Evolutionary conservation across 1,140 invertebrate genomes (phyloP).

Genomic region (Heliconius eleuchia): DNA sequence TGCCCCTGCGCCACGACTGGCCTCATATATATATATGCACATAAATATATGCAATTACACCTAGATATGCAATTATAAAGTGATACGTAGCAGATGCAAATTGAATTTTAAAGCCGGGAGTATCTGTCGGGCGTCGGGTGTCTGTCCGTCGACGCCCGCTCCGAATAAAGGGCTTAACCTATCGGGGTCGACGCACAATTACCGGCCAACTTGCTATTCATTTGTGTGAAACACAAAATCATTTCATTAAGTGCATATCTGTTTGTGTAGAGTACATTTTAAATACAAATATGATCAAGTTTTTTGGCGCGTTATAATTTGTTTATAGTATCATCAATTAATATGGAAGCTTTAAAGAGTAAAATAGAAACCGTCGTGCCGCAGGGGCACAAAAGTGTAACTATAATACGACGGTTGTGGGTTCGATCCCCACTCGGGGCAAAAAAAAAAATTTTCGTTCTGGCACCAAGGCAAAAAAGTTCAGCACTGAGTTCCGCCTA

Average conservation of each 20-base stretch:
- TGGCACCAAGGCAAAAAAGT: too few species aligned
- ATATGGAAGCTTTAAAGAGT: too few species aligned
- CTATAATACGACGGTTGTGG: too few species aligned
- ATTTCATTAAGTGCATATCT: not conserved
- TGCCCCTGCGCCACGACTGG: too few species aligned
- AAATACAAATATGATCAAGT: not conserved
- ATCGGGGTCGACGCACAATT: not conserved
- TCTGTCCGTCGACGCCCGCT: conserved; percentile 6
- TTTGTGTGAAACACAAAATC: not conserved
- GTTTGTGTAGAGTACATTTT: not conserved
- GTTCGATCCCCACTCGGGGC: too few species aligned
- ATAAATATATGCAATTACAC: not conserved
- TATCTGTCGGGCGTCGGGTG: not conserved
- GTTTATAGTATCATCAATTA: too few species aligned
- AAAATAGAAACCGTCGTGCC: too few species aligned
- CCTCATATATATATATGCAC: not conserved
- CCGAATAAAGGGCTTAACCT: not conserved
- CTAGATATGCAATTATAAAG: not conserved
- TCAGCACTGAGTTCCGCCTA: too few species aligned
- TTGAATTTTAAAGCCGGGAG: conserved; percentile 8
- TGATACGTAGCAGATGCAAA: not conserved
- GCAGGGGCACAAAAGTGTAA: too few species aligned
- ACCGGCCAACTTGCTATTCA: not conserved
- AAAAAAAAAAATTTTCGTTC: too few species aligned
- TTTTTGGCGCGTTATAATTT: too few species aligned